Percentiles rank a stretch among this genome's conserved stretches.
Evolutionary conservation across 2,113 vertebrate genomes (phyloP).

Genomic region (Eupsittula cactorum): DNA sequence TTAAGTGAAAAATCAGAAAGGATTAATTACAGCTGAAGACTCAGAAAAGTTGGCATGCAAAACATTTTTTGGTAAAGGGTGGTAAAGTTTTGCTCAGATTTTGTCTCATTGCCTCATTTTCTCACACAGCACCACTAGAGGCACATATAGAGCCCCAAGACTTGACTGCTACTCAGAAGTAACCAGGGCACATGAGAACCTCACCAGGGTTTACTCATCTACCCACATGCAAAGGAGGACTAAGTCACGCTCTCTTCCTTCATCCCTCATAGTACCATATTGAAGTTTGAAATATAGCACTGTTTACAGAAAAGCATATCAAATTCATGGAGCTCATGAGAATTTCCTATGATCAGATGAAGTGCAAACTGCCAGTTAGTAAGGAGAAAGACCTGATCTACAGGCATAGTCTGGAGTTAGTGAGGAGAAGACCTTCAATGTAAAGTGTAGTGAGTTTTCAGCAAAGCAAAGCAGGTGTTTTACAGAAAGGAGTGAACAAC

Average conservation of each 20-base stretch:
- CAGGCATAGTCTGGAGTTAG: background rate
- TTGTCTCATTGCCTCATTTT: background rate
- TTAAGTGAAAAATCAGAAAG: background rate
- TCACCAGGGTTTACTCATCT: background rate
- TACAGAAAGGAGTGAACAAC: background rate
- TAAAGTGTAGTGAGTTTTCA: background rate
- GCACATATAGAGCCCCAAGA: background rate
- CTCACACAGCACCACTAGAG: background rate
- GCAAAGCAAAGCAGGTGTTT: background rate
- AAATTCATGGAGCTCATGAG: background rate
- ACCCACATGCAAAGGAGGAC: background rate
- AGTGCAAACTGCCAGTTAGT: background rate
- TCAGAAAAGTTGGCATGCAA: background rate
- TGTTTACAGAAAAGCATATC: background rate
- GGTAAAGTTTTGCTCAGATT: background rate
- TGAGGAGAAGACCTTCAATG: background rate
- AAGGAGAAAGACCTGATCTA: background rate
- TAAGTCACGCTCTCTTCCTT: accelerated
- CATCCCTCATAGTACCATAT: background rate
- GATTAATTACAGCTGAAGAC: background rate
- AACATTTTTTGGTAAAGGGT: background rate
- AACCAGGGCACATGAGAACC: background rate
- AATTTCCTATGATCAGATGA: background rate
- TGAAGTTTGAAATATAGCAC: background rate
- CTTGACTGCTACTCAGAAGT: background rate